phyloP scores from a whole-genome alignment of 2,888 invertebrate genomes.

The Epiblema foenella region DNA sequence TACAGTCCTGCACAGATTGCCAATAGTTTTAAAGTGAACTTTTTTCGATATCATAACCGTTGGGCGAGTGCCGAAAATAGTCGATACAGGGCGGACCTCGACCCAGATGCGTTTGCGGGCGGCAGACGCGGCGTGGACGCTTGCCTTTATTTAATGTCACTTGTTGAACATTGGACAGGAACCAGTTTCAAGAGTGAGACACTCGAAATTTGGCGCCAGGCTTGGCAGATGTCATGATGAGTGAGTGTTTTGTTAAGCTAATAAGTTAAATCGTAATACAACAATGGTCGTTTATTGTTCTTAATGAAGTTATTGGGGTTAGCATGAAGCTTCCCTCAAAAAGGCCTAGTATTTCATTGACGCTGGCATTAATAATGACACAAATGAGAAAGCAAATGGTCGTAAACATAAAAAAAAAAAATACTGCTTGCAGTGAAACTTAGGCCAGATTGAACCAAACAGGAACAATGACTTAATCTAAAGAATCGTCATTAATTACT shows the following conservation, averaged over 20 bases:
- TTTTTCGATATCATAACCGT: slow-evolving; percentile 57
- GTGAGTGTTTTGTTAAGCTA: neutral
- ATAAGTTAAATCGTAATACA: slow-evolving; percentile 2
- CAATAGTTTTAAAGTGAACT: slow-evolving; percentile 41
- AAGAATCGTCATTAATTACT: too few species aligned
- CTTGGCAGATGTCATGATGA: slow-evolving; percentile 22
- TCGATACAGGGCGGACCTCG: slow-evolving; percentile 63
- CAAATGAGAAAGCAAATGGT: neutral
- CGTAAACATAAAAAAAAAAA: too few species aligned
- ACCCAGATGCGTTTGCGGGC: slow-evolving; percentile 63
- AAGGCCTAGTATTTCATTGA: neutral
- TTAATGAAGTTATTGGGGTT: neutral
- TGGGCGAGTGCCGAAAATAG: slow-evolving; percentile 77
- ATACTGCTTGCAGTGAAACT: too few species aligned
- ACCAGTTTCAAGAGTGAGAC: slow-evolving; percentile 26
- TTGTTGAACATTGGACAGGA: slow-evolving; percentile 35
- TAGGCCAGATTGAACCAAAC: too few species aligned
- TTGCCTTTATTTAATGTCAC: slow-evolving; percentile 42
- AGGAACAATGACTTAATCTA: too few species aligned
- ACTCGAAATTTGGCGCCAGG: slow-evolving; percentile 21
- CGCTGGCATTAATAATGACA: neutral
- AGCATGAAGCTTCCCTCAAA: too few species aligned
- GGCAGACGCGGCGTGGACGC: slow-evolving; percentile 26
- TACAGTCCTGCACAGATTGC: slow-evolving; percentile 22
- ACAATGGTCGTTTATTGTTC: neutral